Evolutionary conservation across 2,113 vertebrate species (phyloP), one percentile per base, ranked within the genome.

Genomic region (Sminthopsis crassicaudata): DNA sequence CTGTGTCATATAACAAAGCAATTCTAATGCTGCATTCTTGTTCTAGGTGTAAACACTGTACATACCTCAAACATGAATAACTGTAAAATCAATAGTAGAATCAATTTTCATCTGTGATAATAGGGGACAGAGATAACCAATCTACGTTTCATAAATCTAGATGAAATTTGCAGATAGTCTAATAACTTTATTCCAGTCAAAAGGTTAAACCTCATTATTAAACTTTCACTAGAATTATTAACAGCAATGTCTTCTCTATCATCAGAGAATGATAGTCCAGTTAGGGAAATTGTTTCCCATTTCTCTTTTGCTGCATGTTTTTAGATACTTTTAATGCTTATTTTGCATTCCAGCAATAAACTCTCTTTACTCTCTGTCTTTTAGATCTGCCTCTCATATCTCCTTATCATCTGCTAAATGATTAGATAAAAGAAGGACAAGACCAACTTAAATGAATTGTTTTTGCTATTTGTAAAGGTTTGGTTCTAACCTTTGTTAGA

Each of bases 211-310:
- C 46, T 91, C 52, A 46, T 67, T 53, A 93, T 26, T 67, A 88
- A 96, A 57, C 57, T n/a, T 30, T 96, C 54, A 25, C 46, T 53
- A 50, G 67, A n/a, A 67, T n/a, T 52, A 88, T 53, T n/a, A 89
- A 46, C 2, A 46, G 57, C 0, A n/a, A 8, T 94, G 16, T 53
- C 57, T 42, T 84, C 52, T 36, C 46, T 30, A 42, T 53, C 48
- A 89, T 48, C 46, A 48, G 52, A 55, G n/a, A 50, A 30, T 91
- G 55, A 92, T 14, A 30, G 91, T 54, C 53, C 3, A 48, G n/a
- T 11, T 53, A 89, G 42, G 55, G 30, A 53, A 24, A 91, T 48
- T 16, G 26, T 42, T 7, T 89, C 48, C 36, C 25, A 23, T 90
- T 67, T 89, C 23, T 46, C 54, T 51, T 55, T 11, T 57, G 53